phyloP scores from a whole-genome alignment of 1,140 invertebrate genomes.

The Platorchestia sp. region DNA sequence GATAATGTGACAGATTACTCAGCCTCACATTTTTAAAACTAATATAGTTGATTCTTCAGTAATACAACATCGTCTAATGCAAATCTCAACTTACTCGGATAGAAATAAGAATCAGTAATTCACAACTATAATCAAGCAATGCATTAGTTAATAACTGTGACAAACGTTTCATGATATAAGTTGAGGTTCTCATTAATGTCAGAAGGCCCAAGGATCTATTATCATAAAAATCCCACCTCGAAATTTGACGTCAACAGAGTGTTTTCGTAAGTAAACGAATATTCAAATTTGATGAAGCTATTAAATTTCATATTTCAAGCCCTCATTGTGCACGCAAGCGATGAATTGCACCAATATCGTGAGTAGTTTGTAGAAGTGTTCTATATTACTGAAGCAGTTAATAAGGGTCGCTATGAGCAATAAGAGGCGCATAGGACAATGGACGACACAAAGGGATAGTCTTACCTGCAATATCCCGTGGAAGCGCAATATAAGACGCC shows the following conservation, averaged over 20 bases:
- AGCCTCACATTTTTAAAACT: neutral
- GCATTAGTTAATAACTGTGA: too few species aligned
- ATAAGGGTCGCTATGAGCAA: conserved; percentile 46
- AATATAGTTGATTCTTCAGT: too few species aligned
- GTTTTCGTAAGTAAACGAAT: neutral
- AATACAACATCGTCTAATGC: too few species aligned
- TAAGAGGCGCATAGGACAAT: conserved; percentile 46
- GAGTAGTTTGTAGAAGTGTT: conserved; percentile 35
- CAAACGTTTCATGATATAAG: neutral
- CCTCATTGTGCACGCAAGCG: neutral
- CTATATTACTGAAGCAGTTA: conserved; percentile 50
- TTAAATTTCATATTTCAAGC: neutral
- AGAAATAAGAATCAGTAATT: too few species aligned
- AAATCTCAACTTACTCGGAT: too few species aligned
- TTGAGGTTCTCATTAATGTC: neutral
- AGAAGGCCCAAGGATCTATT: too few species aligned
- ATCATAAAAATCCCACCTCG: too few species aligned
- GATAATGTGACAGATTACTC: neutral
- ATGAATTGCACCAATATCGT: conserved; percentile 11
- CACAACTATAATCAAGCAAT: too few species aligned
- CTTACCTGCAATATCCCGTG: conserved; percentile 49
- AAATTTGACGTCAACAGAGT: too few species aligned
- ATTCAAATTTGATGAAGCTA: neutral
- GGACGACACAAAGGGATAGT: conserved; percentile 45
- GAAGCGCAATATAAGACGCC: conserved; percentile 42